Percentiles rank a stretch among this genome's conserved stretches.
Evolutionary conservation across 92 coral and sea anemone genomes (phyloP).

Genomic region (Parazoanthus swiftii): DNA sequence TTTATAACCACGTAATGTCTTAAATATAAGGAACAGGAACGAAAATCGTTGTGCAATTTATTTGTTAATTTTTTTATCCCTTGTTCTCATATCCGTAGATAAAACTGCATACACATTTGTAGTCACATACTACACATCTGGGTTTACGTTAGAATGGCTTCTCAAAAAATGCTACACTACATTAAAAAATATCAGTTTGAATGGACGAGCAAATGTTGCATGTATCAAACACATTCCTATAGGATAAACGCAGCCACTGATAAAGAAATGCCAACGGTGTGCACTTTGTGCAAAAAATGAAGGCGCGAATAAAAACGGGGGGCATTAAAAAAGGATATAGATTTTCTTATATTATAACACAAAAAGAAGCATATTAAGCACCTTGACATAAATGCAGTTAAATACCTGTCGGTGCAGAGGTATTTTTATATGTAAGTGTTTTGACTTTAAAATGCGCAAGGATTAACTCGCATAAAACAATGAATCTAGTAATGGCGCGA

Average conservation of each 20-base stretch:
- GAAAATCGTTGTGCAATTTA: background rate
- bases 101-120: background rate
- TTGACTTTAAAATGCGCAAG: background rate
- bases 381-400: too few species aligned
- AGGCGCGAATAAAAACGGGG: too few species aligned
- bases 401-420: too few species aligned
- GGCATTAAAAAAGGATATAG: too few species aligned
- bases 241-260: background rate
- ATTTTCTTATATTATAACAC: too few species aligned
- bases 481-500: background rate
- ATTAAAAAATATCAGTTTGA: background rate
- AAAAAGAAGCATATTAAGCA: too few species aligned
- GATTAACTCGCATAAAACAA: background rate
- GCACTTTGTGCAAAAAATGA: too few species aligned
- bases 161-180: too few species aligned
- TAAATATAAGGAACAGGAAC: background rate
- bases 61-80: too few species aligned
- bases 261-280: too few species aligned
- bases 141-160: background rate
- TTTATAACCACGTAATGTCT: background rate
- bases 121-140: background rate
- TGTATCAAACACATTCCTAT: background rate
- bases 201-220: background rate
- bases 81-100: background rate
- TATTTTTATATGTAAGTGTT: too few species aligned